A percentile compares a stretch with the other conserved stretches of the same genome.
Conservation (phyloP, 2,888 invertebrate genomes). For the Leptopilina myrica region DNA sequence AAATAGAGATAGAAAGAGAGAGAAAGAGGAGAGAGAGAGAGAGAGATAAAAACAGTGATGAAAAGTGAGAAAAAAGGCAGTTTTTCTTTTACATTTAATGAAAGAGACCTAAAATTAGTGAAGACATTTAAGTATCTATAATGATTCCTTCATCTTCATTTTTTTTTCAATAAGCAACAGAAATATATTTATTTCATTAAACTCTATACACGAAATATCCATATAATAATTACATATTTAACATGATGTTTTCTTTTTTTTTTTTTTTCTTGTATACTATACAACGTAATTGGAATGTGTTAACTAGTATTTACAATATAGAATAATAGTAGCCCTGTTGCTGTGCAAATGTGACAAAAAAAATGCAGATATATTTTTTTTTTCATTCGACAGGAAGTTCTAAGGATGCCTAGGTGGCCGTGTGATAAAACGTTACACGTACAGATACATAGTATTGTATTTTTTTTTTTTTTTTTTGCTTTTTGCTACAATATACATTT, state of each 20-base stretch:
- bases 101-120: conserved; percentile 69
- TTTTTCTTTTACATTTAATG: conserved; percentile 53
- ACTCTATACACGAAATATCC: conserved; percentile 76
- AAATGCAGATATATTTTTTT: conserved; percentile 71
- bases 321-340: conserved; percentile 73
- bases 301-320: conserved; percentile 76
- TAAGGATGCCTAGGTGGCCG: conserved; percentile 71
- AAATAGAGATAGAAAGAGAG: not conserved
- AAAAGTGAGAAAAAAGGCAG: conserved; percentile 37
- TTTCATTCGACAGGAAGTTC: conserved; percentile 66
- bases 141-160: conserved; percentile 64
- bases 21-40: conserved; percentile 56
- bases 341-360: conserved; percentile 72
- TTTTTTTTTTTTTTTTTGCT: too few relatives aligned
- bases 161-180: conserved; percentile 72
- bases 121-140: conserved; percentile 74
- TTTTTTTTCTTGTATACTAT: conserved; percentile 68
- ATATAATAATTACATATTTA: conserved; percentile 75
- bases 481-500: conserved; percentile 41
- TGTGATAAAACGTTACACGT: conserved; percentile 51
- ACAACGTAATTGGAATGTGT: conserved; percentile 77
- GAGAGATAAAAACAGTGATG: conserved; percentile 45
- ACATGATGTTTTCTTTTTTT: conserved; percentile 66
- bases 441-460: conserved; percentile 42
- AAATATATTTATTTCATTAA: conserved; percentile 76